Conservation (phyloP, 2,113 vertebrate genomes). For the Crotalus horridus region DNA sequence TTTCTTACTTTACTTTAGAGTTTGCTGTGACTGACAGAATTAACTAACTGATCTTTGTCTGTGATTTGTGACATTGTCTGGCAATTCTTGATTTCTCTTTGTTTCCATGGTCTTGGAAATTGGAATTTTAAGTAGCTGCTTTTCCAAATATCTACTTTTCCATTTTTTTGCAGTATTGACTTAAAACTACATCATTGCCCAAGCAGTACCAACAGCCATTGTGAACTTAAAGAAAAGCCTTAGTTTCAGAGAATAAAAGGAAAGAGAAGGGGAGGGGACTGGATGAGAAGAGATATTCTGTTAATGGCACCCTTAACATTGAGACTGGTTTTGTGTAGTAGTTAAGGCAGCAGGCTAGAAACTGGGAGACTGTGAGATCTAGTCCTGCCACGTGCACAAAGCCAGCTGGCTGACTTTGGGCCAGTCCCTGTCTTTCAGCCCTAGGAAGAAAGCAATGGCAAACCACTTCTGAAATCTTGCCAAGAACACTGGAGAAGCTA, state of each 20-base stretch:
- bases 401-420: background rate
- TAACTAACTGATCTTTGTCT: background rate
- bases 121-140: background rate
- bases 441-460: background rate
- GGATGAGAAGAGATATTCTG: background rate
- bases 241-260: no score
- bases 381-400: background rate
- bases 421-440: background rate
- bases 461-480: background rate
- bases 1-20: background rate
- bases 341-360: background rate
- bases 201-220: background rate
- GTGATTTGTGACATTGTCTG: background rate
- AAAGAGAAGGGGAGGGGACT: background rate
- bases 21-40: background rate
- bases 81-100: background rate
- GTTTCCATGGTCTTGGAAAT: background rate
- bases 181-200: background rate
- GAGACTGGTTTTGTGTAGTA: background rate
- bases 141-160: background rate
- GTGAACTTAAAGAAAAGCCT: background rate
- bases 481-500: background rate
- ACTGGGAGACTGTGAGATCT: background rate
- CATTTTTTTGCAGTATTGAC: background rate
- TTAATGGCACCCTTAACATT: background rate